These are phyloP conservation scores for Eupithecia abbreviata DNA, from an alignment of 2,888 invertebrate genomes.

Conservation along the genomic window DNA sequence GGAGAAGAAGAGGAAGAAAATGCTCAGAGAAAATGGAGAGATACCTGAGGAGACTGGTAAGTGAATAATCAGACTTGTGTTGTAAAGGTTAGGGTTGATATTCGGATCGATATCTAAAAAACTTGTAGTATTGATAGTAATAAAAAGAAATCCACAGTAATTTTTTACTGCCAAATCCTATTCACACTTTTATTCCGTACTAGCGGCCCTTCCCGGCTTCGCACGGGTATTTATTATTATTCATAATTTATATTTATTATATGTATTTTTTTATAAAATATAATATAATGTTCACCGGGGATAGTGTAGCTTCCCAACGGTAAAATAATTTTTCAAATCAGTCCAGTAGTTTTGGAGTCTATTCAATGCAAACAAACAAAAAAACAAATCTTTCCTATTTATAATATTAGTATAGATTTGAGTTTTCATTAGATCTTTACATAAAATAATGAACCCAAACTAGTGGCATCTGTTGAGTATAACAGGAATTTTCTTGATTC, in stretches of 20 bases:
- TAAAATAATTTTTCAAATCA: too few relatives aligned
- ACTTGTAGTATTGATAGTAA: background rate
- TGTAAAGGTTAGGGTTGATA: background rate
- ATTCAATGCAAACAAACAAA: too few relatives aligned
- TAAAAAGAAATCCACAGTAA: background rate
- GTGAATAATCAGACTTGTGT: background rate
- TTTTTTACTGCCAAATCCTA: background rate
- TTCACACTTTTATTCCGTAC: too few relatives aligned
- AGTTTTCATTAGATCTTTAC: background rate
- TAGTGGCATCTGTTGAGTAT: conserved; percentile 14
- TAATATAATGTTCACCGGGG: too few relatives aligned
- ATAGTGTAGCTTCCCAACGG: too few relatives aligned
- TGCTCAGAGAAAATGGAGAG: conserved; percentile 69
- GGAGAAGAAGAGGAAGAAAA: conserved; percentile 88
- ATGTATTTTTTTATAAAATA: too few relatives aligned
- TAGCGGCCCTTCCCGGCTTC: too few relatives aligned
- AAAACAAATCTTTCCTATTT: too few relatives aligned
- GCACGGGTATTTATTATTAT: too few relatives aligned
- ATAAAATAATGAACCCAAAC: background rate
- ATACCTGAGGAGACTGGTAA: conserved; percentile 42
- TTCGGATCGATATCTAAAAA: background rate
- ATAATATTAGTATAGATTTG: too few relatives aligned
- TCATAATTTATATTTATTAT: too few relatives aligned
- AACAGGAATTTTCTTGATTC: conserved; percentile 1
- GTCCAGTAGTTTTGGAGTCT: too few relatives aligned